These are phyloP conservation scores for Macrocentrus cingulum DNA, from an alignment of 1,140 invertebrate species.

Conservation along the genomic window DNA sequence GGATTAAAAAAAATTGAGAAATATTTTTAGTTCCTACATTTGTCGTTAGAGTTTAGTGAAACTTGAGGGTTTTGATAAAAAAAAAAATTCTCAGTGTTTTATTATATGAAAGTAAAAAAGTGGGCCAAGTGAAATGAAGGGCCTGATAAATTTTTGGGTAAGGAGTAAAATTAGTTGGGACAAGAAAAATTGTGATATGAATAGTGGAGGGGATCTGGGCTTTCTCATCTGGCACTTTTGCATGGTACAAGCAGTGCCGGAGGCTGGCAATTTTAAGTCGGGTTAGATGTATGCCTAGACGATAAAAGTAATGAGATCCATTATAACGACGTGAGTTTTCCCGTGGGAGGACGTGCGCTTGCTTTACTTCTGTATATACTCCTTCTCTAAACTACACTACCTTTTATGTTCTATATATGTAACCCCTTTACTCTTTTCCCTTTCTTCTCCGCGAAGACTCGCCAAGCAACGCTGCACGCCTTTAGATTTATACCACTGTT, in stretches of 20 bases:
- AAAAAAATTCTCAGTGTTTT: too few species aligned
- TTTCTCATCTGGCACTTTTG: slow-evolving; percentile 8
- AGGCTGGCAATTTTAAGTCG: slow-evolving; percentile 47
- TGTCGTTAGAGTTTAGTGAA: too few species aligned
- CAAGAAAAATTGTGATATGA: slow-evolving; percentile 1
- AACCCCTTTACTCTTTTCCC: slow-evolving; percentile 5
- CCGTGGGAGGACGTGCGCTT: slow-evolving; percentile 33
- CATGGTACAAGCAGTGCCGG: slow-evolving; percentile 2
- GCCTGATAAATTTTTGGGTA: too few species aligned
- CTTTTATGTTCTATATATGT: slow-evolving; percentile 8
- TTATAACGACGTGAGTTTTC: slow-evolving; percentile 52
- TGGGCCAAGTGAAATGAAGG: too few species aligned
- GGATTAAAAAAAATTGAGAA: too few species aligned
- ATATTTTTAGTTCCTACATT: too few species aligned
- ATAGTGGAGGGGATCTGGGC: slow-evolving; percentile 3
- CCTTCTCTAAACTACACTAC: slow-evolving; percentile 10
- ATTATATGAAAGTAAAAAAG: too few species aligned
- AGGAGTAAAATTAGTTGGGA: slow-evolving; percentile 1
- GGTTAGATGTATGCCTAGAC: slow-evolving; percentile 50
- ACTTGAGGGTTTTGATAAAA: too few species aligned
- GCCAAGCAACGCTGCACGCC: slow-evolving; percentile 10
- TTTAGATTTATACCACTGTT: slow-evolving; percentile 27
- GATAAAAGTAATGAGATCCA: slow-evolving; percentile 60
- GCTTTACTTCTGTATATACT: slow-evolving; percentile 3
- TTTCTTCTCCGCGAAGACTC: slow-evolving; percentile 3